Conservation (phyloP, 1,140 invertebrate species). For the Vollenhovia emeryi region DNA sequence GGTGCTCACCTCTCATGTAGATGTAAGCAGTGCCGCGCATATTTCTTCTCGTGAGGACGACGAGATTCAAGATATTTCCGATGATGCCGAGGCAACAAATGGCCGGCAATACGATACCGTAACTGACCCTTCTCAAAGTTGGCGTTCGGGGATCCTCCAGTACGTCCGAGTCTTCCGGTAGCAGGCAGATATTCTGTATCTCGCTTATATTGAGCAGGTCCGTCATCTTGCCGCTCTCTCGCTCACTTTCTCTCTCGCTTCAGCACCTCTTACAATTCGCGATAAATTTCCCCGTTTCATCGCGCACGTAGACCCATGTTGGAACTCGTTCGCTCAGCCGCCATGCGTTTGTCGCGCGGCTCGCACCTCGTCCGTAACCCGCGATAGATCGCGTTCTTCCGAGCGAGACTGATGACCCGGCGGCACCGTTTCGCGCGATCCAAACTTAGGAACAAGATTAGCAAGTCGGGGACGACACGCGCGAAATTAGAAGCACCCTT, state of each 20-base stretch:
- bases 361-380: background rate
- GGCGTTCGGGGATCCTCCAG: constrained; percentile 87
- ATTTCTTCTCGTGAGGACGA: constrained; percentile 90
- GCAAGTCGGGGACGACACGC: background rate
- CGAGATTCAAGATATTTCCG: constrained; percentile 90
- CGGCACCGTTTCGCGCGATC: background rate
- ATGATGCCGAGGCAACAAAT: constrained; percentile 91
- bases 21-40: constrained; percentile 92
- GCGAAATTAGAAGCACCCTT: background rate
- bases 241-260: background rate
- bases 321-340: background rate
- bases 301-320: background rate
- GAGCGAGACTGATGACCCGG: background rate
- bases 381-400: background rate
- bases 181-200: constrained; percentile 70
- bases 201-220: constrained; percentile 72
- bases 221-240: constrained; percentile 70
- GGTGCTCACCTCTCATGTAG: constrained; percentile 90
- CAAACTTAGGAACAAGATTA: background rate
- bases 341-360: background rate
- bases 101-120: constrained; percentile 89
- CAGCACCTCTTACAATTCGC: background rate
- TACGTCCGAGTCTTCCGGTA: constrained; percentile 73
- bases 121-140: constrained; percentile 88
- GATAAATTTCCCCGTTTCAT: constrained; percentile 25